phyloP scores from a whole-genome alignment of 2,888 invertebrate genomes.

The Geophilus truncorum region DNA sequence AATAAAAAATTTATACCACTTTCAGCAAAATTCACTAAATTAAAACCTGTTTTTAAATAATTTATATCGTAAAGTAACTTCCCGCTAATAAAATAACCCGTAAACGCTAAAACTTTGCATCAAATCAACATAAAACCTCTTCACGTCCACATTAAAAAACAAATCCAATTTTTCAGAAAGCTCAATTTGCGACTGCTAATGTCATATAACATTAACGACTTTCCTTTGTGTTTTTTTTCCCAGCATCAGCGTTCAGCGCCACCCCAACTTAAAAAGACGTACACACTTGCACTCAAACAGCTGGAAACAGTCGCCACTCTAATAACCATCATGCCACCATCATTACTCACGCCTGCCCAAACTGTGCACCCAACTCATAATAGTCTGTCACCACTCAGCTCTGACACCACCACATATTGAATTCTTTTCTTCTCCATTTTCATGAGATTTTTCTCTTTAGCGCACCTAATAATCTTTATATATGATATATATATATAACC shows the following conservation, averaged over 20 bases:
- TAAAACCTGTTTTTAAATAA: background rate
- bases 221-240: background rate
- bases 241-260: too few species aligned
- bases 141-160: background rate
- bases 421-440: constrained; percentile 19
- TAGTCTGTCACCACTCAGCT: constrained; percentile 20
- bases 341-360: constrained; percentile 17
- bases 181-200: background rate
- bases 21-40: background rate
- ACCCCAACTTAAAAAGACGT: background rate
- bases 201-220: background rate
- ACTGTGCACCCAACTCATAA: background rate
- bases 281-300: background rate
- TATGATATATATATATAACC: too few species aligned
- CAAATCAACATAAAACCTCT: background rate
- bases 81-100: background rate
- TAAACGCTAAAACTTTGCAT: background rate
- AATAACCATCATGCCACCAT: background rate
- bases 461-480: background rate
- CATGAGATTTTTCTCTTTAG: constrained; percentile 8
- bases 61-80: background rate
- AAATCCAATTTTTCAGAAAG: constrained; percentile 8
- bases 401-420: constrained; percentile 14
- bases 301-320: background rate
- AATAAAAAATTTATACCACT: too few species aligned